Evolutionary conservation across 2,113 vertebrate species (phyloP).

Genomic region (Cynoglossus semilaevis): DNA sequence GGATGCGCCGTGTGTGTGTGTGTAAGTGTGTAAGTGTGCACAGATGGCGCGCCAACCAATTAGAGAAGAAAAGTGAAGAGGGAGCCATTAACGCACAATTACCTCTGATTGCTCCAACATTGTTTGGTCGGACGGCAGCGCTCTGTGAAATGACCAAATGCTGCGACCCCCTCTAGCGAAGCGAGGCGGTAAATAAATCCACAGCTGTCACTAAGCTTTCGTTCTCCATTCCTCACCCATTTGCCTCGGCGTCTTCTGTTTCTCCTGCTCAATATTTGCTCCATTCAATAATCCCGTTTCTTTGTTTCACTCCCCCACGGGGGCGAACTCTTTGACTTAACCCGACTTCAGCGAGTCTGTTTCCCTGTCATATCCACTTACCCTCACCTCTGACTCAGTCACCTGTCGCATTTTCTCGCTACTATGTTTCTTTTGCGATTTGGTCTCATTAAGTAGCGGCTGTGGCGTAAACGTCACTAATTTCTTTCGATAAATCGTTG

Average conservation of each 20-base stretch:
- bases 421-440: background rate
- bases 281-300: slow-evolving; percentile 24
- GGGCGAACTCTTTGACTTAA: slow-evolving; percentile 34
- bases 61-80: slow-evolving; percentile 66
- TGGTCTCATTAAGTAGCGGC: background rate
- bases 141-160: slow-evolving; percentile 76
- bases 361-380: slow-evolving; percentile 18
- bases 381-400: slow-evolving; percentile 6
- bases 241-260: slow-evolving; percentile 15
- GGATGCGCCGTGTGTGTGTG: slow-evolving; percentile 17
- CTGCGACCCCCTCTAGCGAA: slow-evolving; percentile 5
- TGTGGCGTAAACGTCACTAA: background rate
- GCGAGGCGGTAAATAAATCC: slow-evolving; percentile 5
- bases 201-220: slow-evolving; percentile 1
- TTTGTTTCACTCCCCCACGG: slow-evolving; percentile 8
- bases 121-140: slow-evolving; percentile 69
- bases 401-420: background rate
- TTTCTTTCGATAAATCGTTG: no score
- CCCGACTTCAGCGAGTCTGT: slow-evolving; percentile 28
- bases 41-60: slow-evolving; percentile 70
- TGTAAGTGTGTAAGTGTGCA: slow-evolving; percentile 19
- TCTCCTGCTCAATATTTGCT: slow-evolving; percentile 42
- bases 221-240: background rate
- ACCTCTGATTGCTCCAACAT: slow-evolving; percentile 73
- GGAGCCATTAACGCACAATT: slow-evolving; percentile 73